Base-by-base conservation (phyloP, 2,113 vertebrate species). In the Gallinago paraguaiae region DNA sequence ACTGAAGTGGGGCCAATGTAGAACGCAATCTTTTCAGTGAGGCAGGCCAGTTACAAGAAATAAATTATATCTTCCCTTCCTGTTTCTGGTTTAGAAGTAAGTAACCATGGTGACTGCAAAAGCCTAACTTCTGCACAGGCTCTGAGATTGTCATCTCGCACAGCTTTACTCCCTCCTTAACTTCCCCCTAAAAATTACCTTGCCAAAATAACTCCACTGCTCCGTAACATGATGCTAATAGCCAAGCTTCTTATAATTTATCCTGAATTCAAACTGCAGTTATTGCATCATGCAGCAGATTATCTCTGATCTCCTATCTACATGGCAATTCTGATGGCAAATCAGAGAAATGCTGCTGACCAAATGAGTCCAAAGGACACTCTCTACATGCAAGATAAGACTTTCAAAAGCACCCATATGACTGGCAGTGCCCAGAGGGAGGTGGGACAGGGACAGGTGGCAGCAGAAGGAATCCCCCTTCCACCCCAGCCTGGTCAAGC, bases 71-170 rank as follows among this genome's bases (percentile, higher is more conserved):
- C 6, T 67, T 74, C 61, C 37, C 13, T 81, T 17, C 9, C 33
- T 60, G 13, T 83, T 85, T 90, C 78, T 93, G 33, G 12, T 33
- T 83, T 90, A 86, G 56, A 90, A 91, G 15, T 50, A 84, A 61
- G 95, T 96, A 95, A 86, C 96, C 74, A 96, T 92, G 87, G 96
- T 79, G 48, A 91, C 22, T 79, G 41, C 46, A 83, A 93, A 74
- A 86, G n/a, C 53, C 92, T 59, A 43, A 60, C 57, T 93, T 92
- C 65, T 90, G 23, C 60, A 69, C 30, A 74, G 43, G 68, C 37
- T 87, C 74, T 72, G 54, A 68, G 48, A 65, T 74, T 85, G 74
- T 46, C 65, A 86, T n/a, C 46, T 65, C 51, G 78, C 51, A 81
- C 7, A 51, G 51, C 2, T 91, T 85, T 77, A 17, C 39, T 64